A percentile compares a stretch with the other conserved stretches of the same genome.
Evolutionary conservation across 2,113 vertebrate species (phyloP).

Genomic region (Amazona vittata): DNA sequence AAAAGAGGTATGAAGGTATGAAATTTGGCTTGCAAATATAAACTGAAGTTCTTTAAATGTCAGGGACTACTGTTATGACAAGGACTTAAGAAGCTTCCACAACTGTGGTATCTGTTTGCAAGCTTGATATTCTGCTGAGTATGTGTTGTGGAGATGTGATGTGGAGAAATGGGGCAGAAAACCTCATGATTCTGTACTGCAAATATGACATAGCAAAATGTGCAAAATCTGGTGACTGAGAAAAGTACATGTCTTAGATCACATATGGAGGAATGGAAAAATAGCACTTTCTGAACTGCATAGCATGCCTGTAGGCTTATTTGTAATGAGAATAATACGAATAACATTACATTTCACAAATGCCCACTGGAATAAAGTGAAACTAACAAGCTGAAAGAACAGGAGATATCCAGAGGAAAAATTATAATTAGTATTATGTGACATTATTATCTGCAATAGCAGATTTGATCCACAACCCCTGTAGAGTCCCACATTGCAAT

Average conservation of each 20-base stretch:
- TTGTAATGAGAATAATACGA: neutral
- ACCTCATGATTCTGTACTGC: neutral
- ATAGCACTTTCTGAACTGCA: neutral
- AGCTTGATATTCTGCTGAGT: neutral
- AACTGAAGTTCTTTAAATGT: conserved; percentile 44
- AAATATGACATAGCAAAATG: neutral
- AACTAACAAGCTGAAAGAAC: neutral
- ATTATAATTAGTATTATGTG: neutral
- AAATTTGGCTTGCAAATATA: conserved; percentile 48
- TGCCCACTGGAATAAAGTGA: neutral
- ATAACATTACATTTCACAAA: neutral
- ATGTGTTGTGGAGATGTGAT: rapidly evolving
- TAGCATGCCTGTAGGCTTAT: neutral
- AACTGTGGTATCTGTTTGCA: neutral
- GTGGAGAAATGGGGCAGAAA: neutral
- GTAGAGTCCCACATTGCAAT: neutral
- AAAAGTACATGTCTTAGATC: neutral
- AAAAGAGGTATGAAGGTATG: conserved; percentile 41
- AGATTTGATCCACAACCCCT: neutral
- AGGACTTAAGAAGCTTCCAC: conserved; percentile 11
- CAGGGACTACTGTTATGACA: conserved; percentile 46
- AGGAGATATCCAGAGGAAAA: neutral
- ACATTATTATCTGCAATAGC: neutral
- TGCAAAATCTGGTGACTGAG: neutral
- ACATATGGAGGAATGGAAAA: neutral